A percentile compares a stretch with the other conserved stretches of the same genome.
Evolutionary conservation across 2,113 vertebrate species (phyloP).

Genomic region (Herpailurus yagouaroundi): DNA sequence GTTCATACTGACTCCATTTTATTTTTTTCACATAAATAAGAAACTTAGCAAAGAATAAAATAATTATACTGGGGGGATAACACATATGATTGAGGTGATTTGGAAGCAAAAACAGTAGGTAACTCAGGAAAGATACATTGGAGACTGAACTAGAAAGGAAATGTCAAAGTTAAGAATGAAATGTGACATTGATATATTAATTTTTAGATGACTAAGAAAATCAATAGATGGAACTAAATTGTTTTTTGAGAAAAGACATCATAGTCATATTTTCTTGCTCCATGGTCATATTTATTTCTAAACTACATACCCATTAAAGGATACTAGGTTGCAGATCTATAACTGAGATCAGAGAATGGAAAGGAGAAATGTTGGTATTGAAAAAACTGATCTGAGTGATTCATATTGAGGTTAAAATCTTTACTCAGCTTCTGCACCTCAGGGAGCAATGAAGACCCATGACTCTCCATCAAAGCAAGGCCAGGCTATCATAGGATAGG

Average conservation of each 20-base stretch:
- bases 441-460: not conserved
- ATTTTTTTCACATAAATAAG: not conserved
- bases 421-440: not conserved
- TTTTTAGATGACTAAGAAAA: conserved; percentile 43
- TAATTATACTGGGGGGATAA: not conserved
- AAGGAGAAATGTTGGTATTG: not conserved
- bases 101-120: not conserved
- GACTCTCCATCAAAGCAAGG: too few relatives aligned
- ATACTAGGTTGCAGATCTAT: not conserved
- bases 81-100: not conserved
- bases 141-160: not conserved
- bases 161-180: conserved; percentile 21
- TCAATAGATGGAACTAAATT: not conserved
- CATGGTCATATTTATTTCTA: not conserved
- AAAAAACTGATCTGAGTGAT: not conserved
- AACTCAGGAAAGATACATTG: not conserved
- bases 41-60: not conserved
- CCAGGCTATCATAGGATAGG: fast-evolving
- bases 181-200: not conserved
- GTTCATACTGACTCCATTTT: not conserved
- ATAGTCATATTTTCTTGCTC: not conserved
- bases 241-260: not conserved
- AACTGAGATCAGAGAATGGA: not conserved
- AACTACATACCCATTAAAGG: not conserved
- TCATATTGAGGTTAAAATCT: too few relatives aligned